phyloP scores from a whole-genome alignment of 2,797 vertebrate genomes.

The Linurgus olivaceus region DNA sequence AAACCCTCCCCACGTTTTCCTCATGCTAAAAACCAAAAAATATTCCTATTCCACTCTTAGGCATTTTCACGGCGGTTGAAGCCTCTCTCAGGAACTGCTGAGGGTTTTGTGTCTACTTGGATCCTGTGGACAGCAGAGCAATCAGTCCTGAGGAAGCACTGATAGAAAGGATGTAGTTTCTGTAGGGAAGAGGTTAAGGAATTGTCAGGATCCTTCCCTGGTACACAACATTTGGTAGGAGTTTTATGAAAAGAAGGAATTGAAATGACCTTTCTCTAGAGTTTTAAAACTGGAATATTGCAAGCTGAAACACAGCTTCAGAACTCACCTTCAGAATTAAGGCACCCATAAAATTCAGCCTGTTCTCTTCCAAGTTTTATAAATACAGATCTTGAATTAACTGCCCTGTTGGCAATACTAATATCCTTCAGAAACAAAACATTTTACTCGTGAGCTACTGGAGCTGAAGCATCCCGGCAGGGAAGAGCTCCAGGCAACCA shows the following conservation, averaged over 20 bases:
- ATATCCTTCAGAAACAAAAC: background rate
- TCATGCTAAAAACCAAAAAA: background rate
- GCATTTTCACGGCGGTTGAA: background rate
- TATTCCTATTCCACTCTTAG: background rate
- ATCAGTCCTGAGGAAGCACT: slow-evolving; percentile 95
- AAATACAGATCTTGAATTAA: background rate
- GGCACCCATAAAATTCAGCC: background rate
- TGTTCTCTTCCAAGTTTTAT: background rate
- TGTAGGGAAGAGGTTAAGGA: slow-evolving; percentile 81
- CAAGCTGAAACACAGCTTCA: background rate
- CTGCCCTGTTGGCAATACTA: background rate
- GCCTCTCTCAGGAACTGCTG: background rate
- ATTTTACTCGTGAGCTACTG: background rate
- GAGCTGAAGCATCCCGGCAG: background rate
- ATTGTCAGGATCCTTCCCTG: background rate
- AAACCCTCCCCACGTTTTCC: background rate
- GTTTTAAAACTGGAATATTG: background rate
- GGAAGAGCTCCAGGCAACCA: background rate
- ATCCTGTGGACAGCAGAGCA: slow-evolving; percentile 95
- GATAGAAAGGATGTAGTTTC: slow-evolving; percentile 97
- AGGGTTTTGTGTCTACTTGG: slow-evolving; percentile 81
- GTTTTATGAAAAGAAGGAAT: background rate
- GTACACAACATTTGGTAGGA: background rate
- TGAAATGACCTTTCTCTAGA: background rate
- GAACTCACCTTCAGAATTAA: background rate